Evolutionary conservation across 1,140 invertebrate genomes (phyloP), one percentile per base, ranked within the genome.

Genomic region (Druon quercuslanigerum): DNA sequence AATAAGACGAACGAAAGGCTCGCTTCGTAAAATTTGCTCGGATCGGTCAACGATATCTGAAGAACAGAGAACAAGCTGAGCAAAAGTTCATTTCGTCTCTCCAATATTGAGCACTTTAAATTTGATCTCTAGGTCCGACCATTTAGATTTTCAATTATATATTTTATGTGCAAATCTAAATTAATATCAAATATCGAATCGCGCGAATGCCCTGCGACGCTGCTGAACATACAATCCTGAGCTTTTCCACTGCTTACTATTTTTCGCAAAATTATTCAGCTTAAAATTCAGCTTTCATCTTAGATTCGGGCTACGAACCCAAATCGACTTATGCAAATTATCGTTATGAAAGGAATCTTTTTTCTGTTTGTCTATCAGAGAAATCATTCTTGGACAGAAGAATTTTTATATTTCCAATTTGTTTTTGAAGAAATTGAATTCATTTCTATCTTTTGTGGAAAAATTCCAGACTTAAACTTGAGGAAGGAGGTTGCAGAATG

Each of bases 91-190:
- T 66, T 66, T 40, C 57, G 20, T 66, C 20, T 25, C n/a, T 57
- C 56, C 57, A 66, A 66, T 40, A 66, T 66, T 66, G 57, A 66
- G 57, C 57, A 66, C 12, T 66, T 66, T 66, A 4, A 66, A 66
- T 66, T 66, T 66, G 57, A 66, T 40, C 57, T 66, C 57, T 25
- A 66, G 13, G 19, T 66, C 40, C 25, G 57, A 66, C 25, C 19
- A 66, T 66, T 33, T 56, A 3, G 4, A 19, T 56, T 20, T 56
- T 54, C 20, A 66, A 66, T 66, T 66, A 66, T 20, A 20, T n/a
- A n/a, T 20, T 19, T 56, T 66, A 25, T 16, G 20, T 25, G 57
- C 20, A 16, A 66, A 66, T 66, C 14, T 7, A 66, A 66, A 66
- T 40, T 66, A 66, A 66, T 25, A 46, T 66, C 13, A 40, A 20